Conservation (phyloP, 1,140 invertebrate species). For the Araneus ventricosus region DNA sequence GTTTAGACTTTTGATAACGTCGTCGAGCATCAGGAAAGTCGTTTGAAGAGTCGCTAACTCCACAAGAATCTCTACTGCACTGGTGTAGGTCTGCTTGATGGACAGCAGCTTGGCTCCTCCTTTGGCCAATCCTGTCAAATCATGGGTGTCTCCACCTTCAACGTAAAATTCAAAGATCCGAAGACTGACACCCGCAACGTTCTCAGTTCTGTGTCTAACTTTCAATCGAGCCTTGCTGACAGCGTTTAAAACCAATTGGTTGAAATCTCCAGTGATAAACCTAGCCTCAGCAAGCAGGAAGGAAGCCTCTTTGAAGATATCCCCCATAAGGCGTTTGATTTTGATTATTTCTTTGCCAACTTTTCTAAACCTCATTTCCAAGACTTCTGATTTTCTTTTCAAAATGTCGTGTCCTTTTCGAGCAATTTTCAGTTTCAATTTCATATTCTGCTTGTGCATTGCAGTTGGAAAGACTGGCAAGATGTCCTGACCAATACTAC, state of each 20-base stretch:
- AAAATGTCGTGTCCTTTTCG: slow-evolving; percentile 49
- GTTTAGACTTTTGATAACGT: slow-evolving; percentile 98
- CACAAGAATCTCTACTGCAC: slow-evolving; percentile 92
- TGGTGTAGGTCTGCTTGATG: slow-evolving; percentile 31
- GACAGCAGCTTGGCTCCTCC: slow-evolving; percentile 27
- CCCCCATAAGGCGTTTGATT: slow-evolving; percentile 37
- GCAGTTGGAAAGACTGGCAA: slow-evolving; percentile 56
- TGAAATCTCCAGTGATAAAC: slow-evolving; percentile 25
- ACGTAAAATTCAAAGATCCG: background rate
- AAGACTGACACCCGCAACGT: slow-evolving; percentile 44
- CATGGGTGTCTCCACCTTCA: slow-evolving; percentile 2
- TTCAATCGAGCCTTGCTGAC: slow-evolving; percentile 29
- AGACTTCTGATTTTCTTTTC: slow-evolving; percentile 41
- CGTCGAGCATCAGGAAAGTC: slow-evolving; percentile 96
- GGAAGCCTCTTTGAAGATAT: slow-evolving; percentile 55
- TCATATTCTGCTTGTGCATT: slow-evolving; percentile 37
- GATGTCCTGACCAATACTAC: background rate
- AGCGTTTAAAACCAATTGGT: background rate
- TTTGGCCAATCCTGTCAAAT: slow-evolving; percentile 51
- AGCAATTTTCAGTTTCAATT: background rate
- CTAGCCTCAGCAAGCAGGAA: slow-evolving; percentile 53
- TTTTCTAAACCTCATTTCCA: slow-evolving; percentile 55
- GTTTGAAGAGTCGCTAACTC: slow-evolving; percentile 96
- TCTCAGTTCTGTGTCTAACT: slow-evolving; percentile 43
- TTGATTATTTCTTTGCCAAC: slow-evolving; percentile 59